phyloP scores from a whole-genome alignment of 2,797 vertebrate genomes.

The Brachyalestes nurse region DNA sequence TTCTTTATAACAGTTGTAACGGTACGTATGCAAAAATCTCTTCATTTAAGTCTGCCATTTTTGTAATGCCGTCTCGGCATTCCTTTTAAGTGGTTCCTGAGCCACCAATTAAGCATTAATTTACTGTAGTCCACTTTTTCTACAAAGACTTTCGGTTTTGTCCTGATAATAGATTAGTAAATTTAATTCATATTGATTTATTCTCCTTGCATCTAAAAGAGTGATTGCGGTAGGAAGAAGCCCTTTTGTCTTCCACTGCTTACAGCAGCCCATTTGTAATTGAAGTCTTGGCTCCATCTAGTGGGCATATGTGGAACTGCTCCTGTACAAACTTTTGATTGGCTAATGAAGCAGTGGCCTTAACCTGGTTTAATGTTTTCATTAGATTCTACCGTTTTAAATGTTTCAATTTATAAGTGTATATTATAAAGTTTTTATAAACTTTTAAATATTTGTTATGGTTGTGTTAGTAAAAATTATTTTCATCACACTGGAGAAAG shows the following conservation, averaged over 20 bases:
- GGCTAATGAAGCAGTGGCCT: neutral
- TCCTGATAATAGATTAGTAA: too few species aligned
- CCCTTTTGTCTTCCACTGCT: neutral
- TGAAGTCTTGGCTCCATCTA: slow-evolving; percentile 14
- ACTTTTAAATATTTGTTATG: too few species aligned
- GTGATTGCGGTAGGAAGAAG: neutral
- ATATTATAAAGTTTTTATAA: too few species aligned
- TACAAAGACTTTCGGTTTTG: neutral
- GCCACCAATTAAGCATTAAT: neutral
- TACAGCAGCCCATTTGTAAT: neutral
- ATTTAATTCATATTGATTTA: neutral
- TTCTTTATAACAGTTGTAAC: slow-evolving; percentile 85
- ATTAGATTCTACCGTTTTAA: too few species aligned
- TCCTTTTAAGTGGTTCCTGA: neutral
- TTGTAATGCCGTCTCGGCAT: neutral
- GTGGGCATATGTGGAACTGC: neutral
- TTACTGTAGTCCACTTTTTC: neutral
- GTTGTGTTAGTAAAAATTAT: too few species aligned
- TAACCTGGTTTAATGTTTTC: too few species aligned
- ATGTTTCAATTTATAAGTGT: too few species aligned
- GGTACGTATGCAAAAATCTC: slow-evolving; percentile 75
- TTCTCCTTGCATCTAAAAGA: neutral
- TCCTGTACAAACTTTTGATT: neutral
- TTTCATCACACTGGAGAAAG: too few species aligned
- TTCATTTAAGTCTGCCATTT: neutral